phyloP scores from a whole-genome alignment of 64 coral and sea anemone species.

The Montipora cactus region DNA sequence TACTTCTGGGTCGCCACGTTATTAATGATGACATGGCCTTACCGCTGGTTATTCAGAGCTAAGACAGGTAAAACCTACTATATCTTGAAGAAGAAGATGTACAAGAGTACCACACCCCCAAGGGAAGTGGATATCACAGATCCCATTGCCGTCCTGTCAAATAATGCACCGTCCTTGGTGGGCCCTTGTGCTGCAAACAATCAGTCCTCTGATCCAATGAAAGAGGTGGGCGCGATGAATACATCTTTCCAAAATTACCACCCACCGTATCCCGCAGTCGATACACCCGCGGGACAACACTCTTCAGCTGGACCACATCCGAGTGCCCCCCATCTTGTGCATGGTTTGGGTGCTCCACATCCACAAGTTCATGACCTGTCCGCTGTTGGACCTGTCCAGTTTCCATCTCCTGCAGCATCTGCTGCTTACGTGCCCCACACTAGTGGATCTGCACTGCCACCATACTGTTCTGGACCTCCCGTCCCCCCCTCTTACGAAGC shows the following conservation, averaged over 20 bases:
- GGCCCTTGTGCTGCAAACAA: background rate
- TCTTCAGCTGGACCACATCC: background rate
- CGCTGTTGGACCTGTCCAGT: background rate
- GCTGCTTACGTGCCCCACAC: background rate
- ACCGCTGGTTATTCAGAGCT: conserved; percentile 87
- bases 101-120: conserved; percentile 70
- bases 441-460: background rate
- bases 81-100: conserved; percentile 76
- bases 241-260: background rate
- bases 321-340: background rate
- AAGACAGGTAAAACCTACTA: conserved; percentile 82
- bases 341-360: background rate
- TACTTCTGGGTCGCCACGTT: conserved; percentile 88
- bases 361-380: background rate
- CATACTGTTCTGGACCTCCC: background rate
- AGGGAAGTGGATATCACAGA: conserved; percentile 71
- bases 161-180: background rate
- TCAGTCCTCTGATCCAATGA: background rate
- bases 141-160: conserved; percentile 51
- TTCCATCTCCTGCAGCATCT: background rate
- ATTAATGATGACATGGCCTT: conserved; percentile 82
- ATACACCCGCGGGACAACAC: background rate
- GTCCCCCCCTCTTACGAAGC: background rate
- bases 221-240: background rate
- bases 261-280: background rate